Base-by-base conservation (phyloP, 2,113 vertebrate species). In the Lophotis ruficrista region DNA sequence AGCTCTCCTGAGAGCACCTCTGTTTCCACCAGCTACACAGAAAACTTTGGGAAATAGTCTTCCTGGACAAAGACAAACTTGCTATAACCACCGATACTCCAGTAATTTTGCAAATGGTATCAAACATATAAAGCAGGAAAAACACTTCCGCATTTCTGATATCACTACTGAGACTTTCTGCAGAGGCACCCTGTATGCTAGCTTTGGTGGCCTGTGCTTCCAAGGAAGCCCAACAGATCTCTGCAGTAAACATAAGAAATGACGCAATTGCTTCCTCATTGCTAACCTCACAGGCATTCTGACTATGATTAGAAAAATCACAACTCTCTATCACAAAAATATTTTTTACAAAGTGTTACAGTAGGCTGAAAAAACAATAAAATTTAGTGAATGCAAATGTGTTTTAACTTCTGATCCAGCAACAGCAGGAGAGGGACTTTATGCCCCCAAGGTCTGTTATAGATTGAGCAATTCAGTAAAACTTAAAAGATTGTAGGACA, bases 371-470 rank as follows among this genome's bases (percentile, higher is more conserved):
- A 85, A 83, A 77, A 69, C 1, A 69, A 28, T 20, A 80, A 57
- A 65, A 66, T 18, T n/a, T 21, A 71, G 51, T 22, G 77, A 93
- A 94, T 35, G 41, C 24, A 61, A 84, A 76, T 10, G 19, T 23
- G 27, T n/a, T 90, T 83, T 77, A 88, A 61, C 25, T 76, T 93
- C 41, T 68, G 54, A 83, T 38, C 23, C 19, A 77, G 31, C n/a
- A 77, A 33, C 15, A 76, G 62, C 41, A 65, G 57, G 30, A 75
- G 15, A 82, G 21, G 22, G 81, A 69, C n/a, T 72, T 93, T 13
- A 85, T 33, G 28, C 19, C 15, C 33, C 15, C 35, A 66, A 56
- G 1, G 3, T 31, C 66, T 0, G 0, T 43, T 45, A 80, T 3
- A 78, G 38, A 88, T 43, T 53, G 25, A 60, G n/a, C 7, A 61